phyloP scores from a whole-genome alignment of 1,140 invertebrate species.

The Polyergus mexicanus region DNA sequence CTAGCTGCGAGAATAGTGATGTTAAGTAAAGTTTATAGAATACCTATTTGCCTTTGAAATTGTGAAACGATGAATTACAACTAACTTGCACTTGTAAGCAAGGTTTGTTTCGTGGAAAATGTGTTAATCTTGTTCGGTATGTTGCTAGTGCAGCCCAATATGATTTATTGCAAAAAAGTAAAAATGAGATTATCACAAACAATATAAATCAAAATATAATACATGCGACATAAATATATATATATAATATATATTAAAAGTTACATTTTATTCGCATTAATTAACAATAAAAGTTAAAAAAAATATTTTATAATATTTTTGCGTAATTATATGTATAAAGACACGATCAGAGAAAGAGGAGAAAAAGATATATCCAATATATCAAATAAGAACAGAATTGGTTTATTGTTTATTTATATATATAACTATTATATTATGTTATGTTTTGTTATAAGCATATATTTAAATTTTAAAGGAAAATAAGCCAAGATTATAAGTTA shows the following conservation, averaged over 20 bases:
- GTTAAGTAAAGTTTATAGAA: slow-evolving; percentile 57
- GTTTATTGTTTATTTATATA: neutral
- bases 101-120: slow-evolving; percentile 6
- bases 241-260: neutral
- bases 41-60: slow-evolving; percentile 56
- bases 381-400: neutral
- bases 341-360: too few relatives aligned
- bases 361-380: neutral
- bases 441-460: neutral
- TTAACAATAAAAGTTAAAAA: neutral
- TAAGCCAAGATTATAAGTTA: neutral
- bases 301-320: slow-evolving; percentile 22
- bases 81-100: neutral
- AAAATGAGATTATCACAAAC: neutral
- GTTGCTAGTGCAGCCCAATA: neutral
- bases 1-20: neutral
- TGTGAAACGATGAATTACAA: slow-evolving; percentile 53
- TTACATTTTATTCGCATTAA: neutral
- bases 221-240: neutral
- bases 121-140: neutral
- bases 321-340: neutral
- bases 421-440: neutral
- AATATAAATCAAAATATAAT: slow-evolving; percentile 5
- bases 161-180: neutral
- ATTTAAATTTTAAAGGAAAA: neutral